Conservation (phyloP, 1,140 invertebrate genomes). For the Littorina saxatilis region DNA sequence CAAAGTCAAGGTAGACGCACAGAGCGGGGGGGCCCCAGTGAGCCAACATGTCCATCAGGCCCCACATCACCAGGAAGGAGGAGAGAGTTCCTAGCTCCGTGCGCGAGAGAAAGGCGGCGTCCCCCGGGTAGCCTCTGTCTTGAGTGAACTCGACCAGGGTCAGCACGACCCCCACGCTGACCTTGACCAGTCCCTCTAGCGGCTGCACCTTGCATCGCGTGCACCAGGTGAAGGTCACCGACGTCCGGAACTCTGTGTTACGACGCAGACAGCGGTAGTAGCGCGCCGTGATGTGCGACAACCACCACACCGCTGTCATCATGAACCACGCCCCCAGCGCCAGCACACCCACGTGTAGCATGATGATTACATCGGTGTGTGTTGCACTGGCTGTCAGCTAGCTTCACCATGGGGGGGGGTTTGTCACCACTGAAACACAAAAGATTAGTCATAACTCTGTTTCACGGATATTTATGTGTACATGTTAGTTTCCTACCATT, state of each 20-base stretch:
- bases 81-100: conserved; percentile 46
- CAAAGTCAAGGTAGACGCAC: conserved; percentile 50
- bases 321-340: conserved; percentile 46
- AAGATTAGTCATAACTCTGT: no score
- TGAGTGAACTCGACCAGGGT: conserved; percentile 17
- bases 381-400: no score
- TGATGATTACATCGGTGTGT: conserved; percentile 7
- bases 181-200: conserved; percentile 50
- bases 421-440: background rate
- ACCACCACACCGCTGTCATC: conserved; percentile 55
- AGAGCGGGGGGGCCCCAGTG: conserved; percentile 40
- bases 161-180: conserved; percentile 34
- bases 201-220: conserved; percentile 32
- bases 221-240: conserved; percentile 51
- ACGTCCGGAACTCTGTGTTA: conserved; percentile 44
- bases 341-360: conserved; percentile 38
- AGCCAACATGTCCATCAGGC: conserved; percentile 50
- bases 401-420: background rate
- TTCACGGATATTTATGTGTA: background rate
- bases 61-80: conserved; percentile 46
- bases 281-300: conserved; percentile 45
- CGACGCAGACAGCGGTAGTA: conserved; percentile 48
- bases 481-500: background rate
- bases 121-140: background rate
- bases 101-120: conserved; percentile 19